phyloP scores from a whole-genome alignment of 2,113 vertebrate species.

The Nansenia antarctica region DNA sequence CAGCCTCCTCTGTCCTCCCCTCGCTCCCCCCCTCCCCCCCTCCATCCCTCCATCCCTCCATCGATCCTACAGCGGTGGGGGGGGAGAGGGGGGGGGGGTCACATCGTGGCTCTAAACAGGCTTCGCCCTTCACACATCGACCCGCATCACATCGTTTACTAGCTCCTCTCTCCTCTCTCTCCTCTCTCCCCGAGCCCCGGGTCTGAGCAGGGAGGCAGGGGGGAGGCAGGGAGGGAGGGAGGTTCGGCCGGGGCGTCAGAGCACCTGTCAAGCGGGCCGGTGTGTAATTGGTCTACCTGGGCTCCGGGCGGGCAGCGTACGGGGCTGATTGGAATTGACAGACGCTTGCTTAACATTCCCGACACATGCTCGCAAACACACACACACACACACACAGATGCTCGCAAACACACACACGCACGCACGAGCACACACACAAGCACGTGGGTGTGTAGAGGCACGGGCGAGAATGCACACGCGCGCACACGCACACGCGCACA shows the following conservation, averaged over 20 bases:
- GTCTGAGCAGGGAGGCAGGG: constrained; percentile 47
- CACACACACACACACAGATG: no score
- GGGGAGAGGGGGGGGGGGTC: background rate
- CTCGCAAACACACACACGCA: constrained; percentile 28
- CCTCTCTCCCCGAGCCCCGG: constrained; percentile 31
- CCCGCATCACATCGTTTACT: constrained; percentile 53
- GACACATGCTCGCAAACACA: constrained; percentile 36
- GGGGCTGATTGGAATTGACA: constrained; percentile 72
- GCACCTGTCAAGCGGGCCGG: constrained; percentile 48
- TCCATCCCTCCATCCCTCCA: background rate
- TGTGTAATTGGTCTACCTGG: constrained; percentile 74
- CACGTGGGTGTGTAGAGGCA: background rate
- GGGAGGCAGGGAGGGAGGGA: constrained; percentile 28
- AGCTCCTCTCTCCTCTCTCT: constrained; percentile 38
- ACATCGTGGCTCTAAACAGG: constrained; percentile 37
- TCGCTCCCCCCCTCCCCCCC: background rate
- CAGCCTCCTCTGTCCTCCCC: background rate
- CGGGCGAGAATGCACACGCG: constrained; percentile 29
- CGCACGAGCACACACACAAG: constrained; percentile 9
- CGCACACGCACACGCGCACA: constrained; percentile 35
- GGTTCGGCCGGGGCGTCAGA: constrained; percentile 44
- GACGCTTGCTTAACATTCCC: constrained; percentile 67
- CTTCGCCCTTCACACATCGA: constrained; percentile 61
- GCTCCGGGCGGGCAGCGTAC: constrained; percentile 56
- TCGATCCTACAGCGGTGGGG: constrained; percentile 34